phyloP scores from a whole-genome alignment of 1,140 invertebrate species.

The Acromyrmex charruanus region DNA sequence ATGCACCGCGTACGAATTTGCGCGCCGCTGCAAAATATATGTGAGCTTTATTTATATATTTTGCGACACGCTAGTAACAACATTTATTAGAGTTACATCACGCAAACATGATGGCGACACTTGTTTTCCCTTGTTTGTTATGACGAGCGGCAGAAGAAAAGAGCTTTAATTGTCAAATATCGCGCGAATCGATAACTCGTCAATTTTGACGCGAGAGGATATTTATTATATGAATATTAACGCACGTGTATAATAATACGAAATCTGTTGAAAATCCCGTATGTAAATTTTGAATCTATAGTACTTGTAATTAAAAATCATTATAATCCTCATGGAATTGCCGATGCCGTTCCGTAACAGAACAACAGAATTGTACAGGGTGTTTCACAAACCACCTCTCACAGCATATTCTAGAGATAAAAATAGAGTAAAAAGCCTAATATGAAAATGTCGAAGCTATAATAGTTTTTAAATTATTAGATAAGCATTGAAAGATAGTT shows the following conservation, averaged over 20 bases:
- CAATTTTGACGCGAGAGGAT: constrained; percentile 12
- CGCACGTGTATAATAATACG: background rate
- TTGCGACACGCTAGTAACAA: constrained; percentile 35
- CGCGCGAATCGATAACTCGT: constrained; percentile 1
- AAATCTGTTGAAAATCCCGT: background rate
- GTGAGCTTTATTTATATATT: constrained; percentile 45
- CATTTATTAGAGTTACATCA: constrained; percentile 49
- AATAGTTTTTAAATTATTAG: too few species aligned
- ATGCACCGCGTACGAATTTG: constrained; percentile 41
- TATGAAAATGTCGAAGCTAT: too few species aligned
- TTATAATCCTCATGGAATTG: background rate
- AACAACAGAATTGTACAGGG: background rate
- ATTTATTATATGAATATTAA: constrained; percentile 46
- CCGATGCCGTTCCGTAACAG: background rate
- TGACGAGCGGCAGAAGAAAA: constrained; percentile 2
- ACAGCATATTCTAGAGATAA: too few species aligned
- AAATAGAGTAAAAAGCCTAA: too few species aligned
- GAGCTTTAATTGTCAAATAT: constrained; percentile 24
- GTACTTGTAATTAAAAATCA: background rate
- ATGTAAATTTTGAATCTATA: background rate
- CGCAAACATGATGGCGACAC: constrained; percentile 25
- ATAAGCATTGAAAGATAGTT: too few species aligned
- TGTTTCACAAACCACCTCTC: too few species aligned
- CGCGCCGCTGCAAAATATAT: constrained; percentile 33
- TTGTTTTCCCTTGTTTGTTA: constrained; percentile 27